Percentiles rank a stretch among this genome's conserved stretches.
Evolutionary conservation across 1,140 invertebrate species (phyloP).

Genomic region (Limonius californicus): DNA sequence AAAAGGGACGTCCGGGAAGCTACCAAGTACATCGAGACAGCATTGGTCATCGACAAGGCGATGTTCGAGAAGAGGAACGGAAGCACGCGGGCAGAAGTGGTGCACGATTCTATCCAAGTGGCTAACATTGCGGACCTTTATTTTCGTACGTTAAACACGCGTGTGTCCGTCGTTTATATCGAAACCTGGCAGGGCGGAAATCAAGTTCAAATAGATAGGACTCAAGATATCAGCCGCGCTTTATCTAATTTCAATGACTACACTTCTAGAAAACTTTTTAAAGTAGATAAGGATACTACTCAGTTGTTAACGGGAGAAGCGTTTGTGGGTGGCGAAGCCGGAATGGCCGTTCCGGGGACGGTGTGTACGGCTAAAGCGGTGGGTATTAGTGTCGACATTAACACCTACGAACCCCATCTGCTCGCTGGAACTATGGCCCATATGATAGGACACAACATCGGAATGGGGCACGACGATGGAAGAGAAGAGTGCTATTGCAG

Average conservation of each 20-base stretch:
- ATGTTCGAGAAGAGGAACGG: slow-evolving; percentile 93
- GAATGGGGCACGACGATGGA: slow-evolving; percentile 90
- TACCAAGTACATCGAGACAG: slow-evolving; percentile 90
- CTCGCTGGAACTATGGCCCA: slow-evolving; percentile 91
- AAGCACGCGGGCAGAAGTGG: slow-evolving; percentile 81
- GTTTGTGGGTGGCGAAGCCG: slow-evolving; percentile 81
- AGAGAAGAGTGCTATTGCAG: slow-evolving; percentile 82
- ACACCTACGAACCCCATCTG: slow-evolving; percentile 90
- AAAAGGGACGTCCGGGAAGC: slow-evolving; percentile 80
- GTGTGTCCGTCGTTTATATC: slow-evolving; percentile 91
- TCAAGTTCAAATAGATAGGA: slow-evolving; percentile 73
- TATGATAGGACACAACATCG: slow-evolving; percentile 96
- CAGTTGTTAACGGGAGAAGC: slow-evolving; percentile 84
- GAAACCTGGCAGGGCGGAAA: slow-evolving; percentile 91
- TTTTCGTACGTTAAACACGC: slow-evolving; percentile 79
- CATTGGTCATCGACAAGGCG: slow-evolving; percentile 86
- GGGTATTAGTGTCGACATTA: slow-evolving; percentile 87
- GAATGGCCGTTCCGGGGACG: slow-evolving; percentile 86
- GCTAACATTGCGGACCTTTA: slow-evolving; percentile 92
- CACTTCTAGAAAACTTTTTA: slow-evolving; percentile 75
- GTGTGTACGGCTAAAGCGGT: slow-evolving; percentile 88
- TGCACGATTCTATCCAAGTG: slow-evolving; percentile 92
- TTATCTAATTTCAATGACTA: slow-evolving; percentile 89
- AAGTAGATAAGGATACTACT: slow-evolving; percentile 81
- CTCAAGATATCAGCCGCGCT: slow-evolving; percentile 80